phyloP scores from a whole-genome alignment of 1,140 invertebrate species.

The Hestina assimilis region DNA sequence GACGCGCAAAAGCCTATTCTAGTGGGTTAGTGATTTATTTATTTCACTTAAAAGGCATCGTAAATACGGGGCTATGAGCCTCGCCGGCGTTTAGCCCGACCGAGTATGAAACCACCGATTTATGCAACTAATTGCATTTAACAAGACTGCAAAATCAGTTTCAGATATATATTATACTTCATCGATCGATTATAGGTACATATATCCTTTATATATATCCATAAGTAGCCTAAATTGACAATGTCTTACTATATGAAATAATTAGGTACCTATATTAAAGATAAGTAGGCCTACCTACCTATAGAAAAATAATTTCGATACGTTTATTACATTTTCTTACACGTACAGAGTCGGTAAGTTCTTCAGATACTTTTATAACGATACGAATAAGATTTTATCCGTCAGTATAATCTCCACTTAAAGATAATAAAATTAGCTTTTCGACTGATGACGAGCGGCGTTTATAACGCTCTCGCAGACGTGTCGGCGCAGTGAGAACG shows the following conservation, averaged over 20 bases:
- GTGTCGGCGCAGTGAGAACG: slow-evolving; percentile 50
- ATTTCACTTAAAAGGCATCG: slow-evolving; percentile 60
- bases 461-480: slow-evolving; percentile 44
- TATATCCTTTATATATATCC: no score
- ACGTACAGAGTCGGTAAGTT: neutral
- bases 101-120: slow-evolving; percentile 18
- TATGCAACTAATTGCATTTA: slow-evolving; percentile 25
- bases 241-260: no score
- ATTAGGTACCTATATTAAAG: no score
- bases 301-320: no score
- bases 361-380: neutral
- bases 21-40: slow-evolving; percentile 62
- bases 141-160: slow-evolving; percentile 12
- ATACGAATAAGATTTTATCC: neutral
- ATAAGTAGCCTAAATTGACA: no score
- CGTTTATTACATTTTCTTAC: neutral
- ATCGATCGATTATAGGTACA: no score
- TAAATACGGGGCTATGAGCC: slow-evolving; percentile 37
- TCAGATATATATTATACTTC: neutral
- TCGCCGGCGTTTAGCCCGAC: slow-evolving; percentile 1
- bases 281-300: no score
- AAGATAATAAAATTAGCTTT: slow-evolving; percentile 39
- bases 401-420: slow-evolving; percentile 22
- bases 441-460: slow-evolving; percentile 20
- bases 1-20: slow-evolving; percentile 36